Evolutionary conservation across 2,113 vertebrate genomes (phyloP).

Genomic region (Nothoprocta perdicaria): DNA sequence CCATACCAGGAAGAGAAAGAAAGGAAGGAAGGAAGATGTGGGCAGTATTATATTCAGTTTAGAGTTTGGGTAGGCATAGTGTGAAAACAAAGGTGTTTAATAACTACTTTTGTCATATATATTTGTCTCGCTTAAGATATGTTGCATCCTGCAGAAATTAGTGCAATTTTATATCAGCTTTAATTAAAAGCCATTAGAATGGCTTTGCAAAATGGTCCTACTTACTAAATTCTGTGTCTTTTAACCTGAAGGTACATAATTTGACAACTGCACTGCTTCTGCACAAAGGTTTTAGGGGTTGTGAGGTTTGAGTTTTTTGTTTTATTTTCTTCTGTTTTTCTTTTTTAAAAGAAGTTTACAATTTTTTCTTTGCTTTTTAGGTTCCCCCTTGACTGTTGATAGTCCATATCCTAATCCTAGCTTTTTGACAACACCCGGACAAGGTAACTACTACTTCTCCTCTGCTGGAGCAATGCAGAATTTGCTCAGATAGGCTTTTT

Average conservation of each 20-base stretch:
- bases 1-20: background rate
- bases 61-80: background rate
- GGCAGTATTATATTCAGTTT: background rate
- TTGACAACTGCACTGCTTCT: background rate
- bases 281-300: background rate
- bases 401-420: conserved; percentile 73
- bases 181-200: background rate
- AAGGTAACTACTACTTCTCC: conserved; percentile 72
- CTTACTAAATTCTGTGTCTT: background rate
- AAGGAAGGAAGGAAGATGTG: background rate
- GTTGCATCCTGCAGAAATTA: background rate
- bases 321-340: background rate
- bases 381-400: conserved; percentile 71
- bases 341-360: background rate
- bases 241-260: background rate
- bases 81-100: background rate
- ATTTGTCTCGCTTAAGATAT: background rate
- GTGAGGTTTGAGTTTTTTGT: background rate
- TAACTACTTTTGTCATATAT: accelerated
- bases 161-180: background rate
- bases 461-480: background rate
- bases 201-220: background rate
- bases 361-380: conserved; percentile 65
- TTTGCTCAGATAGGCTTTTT: background rate
- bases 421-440: conserved; percentile 77